Conservation (phyloP, 30 jellyfish, hydroid and myxozoan genomes). For the Pseudorhiza aurosa region DNA sequence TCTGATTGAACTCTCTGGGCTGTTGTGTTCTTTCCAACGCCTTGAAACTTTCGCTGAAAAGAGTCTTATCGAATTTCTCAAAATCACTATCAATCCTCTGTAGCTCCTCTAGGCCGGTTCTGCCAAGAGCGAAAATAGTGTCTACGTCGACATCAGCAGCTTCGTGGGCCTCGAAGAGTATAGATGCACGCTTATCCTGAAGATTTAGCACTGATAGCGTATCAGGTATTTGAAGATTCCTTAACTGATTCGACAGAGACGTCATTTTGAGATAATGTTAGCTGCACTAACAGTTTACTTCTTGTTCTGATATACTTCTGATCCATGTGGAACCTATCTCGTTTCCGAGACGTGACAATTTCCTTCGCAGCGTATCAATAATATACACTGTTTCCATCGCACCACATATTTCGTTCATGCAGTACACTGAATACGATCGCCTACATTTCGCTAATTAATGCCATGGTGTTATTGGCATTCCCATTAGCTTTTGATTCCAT, state of each 20-base stretch:
- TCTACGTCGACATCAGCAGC: constrained; percentile 85
- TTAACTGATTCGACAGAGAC: constrained; percentile 71
- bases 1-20: constrained; percentile 56
- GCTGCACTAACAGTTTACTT: not conserved
- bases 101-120: constrained; percentile 74
- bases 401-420: too few relatives aligned
- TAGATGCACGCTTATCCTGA: constrained; percentile 69
- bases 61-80: constrained; percentile 55
- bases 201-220: constrained; percentile 33
- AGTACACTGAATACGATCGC: too few relatives aligned
- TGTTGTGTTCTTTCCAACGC: constrained; percentile 66
- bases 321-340: constrained; percentile 1
- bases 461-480: too few relatives aligned
- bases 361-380: not conserved
- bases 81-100: constrained; percentile 65
- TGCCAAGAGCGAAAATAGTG: constrained; percentile 74
- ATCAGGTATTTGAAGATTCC: constrained; percentile 84
- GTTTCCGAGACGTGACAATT: not conserved
- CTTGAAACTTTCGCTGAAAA: constrained; percentile 57
- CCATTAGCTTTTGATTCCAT: too few relatives aligned
- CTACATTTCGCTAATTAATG: too few relatives aligned
- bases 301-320: not conserved
- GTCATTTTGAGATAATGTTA: constrained; percentile 39
- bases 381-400: too few relatives aligned
- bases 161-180: constrained; percentile 78